Conservation (phyloP, 2,113 vertebrate species). For the Taurulus bubalis region DNA sequence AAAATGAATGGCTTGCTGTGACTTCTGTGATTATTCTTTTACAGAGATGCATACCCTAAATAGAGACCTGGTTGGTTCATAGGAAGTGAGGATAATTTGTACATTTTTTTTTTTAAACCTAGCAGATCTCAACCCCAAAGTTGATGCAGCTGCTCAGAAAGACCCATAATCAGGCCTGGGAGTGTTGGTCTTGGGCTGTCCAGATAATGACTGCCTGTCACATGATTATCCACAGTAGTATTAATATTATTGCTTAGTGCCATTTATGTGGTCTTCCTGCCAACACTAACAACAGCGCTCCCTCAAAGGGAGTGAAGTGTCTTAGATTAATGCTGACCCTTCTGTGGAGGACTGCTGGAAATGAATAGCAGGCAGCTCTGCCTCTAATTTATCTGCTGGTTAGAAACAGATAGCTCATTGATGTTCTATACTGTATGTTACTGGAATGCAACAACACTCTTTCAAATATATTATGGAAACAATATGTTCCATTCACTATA, state of each 20-base stretch:
- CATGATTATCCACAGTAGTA: conserved; percentile 35
- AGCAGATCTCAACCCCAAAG: conserved; percentile 1
- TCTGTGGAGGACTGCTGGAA: conserved; percentile 13
- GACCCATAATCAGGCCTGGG: conserved; percentile 40
- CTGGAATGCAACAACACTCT: conserved; percentile 12
- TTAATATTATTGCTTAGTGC: conserved; percentile 48
- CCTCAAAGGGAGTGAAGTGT: conserved; percentile 30
- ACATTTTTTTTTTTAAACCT: neutral
- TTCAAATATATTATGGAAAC: conserved; percentile 63
- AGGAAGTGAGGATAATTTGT: neutral
- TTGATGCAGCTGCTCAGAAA: conserved; percentile 12
- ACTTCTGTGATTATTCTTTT: neutral
- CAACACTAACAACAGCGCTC: conserved; percentile 36
- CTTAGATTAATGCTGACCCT: conserved; percentile 48
- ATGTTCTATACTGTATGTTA: conserved; percentile 44
- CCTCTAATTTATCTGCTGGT: neutral
- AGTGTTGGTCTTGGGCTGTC: conserved; percentile 42
- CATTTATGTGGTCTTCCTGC: conserved; percentile 54
- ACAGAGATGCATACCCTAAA: too few species aligned
- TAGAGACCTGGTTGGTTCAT: neutral
- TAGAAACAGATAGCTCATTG: conserved; percentile 38
- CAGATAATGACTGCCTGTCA: conserved; percentile 60
- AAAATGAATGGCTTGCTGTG: neutral
- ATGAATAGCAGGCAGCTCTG: conserved; percentile 19
- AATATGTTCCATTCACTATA: conserved; percentile 47